Evolutionary conservation across 2,113 vertebrate species (phyloP).

Genomic region (Natator depressus): DNA sequence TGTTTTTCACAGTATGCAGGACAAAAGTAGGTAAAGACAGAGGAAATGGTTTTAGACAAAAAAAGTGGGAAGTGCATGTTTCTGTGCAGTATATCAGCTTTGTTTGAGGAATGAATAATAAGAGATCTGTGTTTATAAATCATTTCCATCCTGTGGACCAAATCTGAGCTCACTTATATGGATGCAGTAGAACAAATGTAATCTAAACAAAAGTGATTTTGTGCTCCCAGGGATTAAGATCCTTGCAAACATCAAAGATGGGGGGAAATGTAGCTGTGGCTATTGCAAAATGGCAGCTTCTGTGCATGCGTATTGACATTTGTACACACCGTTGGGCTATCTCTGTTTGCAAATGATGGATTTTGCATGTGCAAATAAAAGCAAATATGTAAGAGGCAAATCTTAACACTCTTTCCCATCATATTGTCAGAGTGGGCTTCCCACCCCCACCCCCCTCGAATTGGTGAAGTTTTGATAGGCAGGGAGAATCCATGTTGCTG

Average conservation of each 20-base stretch:
- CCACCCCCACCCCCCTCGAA: not conserved
- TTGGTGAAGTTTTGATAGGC: not conserved
- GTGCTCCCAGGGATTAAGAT: not conserved
- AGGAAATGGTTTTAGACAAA: not conserved
- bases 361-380: not conserved
- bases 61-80: not conserved
- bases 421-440: not conserved
- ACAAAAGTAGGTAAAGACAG: not conserved
- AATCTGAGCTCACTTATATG: not conserved
- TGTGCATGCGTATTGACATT: not conserved
- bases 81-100: not conserved
- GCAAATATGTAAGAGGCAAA: not conserved
- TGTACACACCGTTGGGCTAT: not conserved
- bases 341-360: not conserved
- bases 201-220: not conserved
- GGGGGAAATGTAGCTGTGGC: not conserved
- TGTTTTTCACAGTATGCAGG: not conserved
- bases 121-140: not conserved
- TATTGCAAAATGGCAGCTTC: not conserved
- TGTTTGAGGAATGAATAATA: not conserved
- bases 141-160: not conserved
- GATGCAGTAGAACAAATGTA: not conserved
- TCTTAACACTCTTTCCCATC: not conserved
- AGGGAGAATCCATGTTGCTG: not conserved
- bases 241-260: not conserved